phyloP scores from a whole-genome alignment of 2,113 vertebrate genomes.

The Prietella phreatophila region DNA sequence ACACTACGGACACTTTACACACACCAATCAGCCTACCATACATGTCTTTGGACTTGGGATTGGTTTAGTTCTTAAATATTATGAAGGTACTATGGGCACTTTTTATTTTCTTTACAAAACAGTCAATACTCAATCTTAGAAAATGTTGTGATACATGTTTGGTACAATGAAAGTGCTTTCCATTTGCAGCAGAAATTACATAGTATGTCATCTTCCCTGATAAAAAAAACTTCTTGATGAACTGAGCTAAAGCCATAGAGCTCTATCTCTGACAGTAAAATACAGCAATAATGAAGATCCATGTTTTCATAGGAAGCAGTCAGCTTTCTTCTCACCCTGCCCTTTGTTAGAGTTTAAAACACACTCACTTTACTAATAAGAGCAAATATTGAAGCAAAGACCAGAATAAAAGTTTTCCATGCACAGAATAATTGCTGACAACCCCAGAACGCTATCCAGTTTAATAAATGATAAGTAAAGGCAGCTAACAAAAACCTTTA shows the following conservation, averaged over 20 bases:
- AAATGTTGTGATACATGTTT: background rate
- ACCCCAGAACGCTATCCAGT: background rate
- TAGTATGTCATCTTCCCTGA: background rate
- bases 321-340: slow-evolving; percentile 14
- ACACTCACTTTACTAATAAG: background rate
- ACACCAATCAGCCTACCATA: too few relatives aligned
- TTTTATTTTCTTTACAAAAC: background rate
- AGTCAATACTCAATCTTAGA: background rate
- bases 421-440: slow-evolving; percentile 26
- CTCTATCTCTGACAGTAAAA: background rate
- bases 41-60: too few relatives aligned
- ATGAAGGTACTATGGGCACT: slow-evolving; percentile 29
- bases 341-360: slow-evolving; percentile 14
- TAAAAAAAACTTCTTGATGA: background rate
- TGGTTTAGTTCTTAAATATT: slow-evolving; percentile 9
- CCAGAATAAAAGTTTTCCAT: background rate
- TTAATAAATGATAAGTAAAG: slow-evolving; percentile 4
- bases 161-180: background rate
- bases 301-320: background rate
- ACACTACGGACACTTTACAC: too few relatives aligned
- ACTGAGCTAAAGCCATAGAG: slow-evolving; percentile 39
- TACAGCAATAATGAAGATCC: background rate
- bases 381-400: slow-evolving; percentile 14
- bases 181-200: background rate
- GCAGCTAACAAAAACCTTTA: slow-evolving; percentile 47